Evolutionary conservation across 2,113 vertebrate genomes (phyloP).

Genomic region (Coptodon bakossiorum): DNA sequence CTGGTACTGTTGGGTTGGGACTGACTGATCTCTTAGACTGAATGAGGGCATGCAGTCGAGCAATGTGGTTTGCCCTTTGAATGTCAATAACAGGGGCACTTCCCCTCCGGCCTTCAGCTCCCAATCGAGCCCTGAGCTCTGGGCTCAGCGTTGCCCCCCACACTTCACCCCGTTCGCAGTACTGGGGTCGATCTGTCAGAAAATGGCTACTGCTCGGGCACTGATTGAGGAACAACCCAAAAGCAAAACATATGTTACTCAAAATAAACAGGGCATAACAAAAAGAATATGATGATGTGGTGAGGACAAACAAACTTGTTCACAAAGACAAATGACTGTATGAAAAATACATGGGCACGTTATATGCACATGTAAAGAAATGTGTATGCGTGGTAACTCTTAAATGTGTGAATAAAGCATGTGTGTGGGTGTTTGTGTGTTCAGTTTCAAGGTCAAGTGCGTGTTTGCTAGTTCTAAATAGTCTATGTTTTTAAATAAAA

Average conservation of each 20-base stretch:
- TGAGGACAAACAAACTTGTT: background rate
- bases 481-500: background rate
- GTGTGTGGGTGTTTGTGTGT: background rate
- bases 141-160: conserved; percentile 19
- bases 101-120: conserved; percentile 49
- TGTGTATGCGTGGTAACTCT: background rate
- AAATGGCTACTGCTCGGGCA: conserved; percentile 11
- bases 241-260: conserved; percentile 54
- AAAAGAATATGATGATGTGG: background rate
- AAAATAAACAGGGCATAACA: background rate
- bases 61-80: conserved; percentile 24
- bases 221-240: conserved; percentile 49
- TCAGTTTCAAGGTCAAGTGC: background rate
- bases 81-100: conserved; percentile 67
- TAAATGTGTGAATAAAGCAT: background rate
- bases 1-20: conserved; percentile 1
- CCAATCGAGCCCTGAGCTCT: conserved; percentile 22
- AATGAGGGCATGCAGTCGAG: conserved; percentile 29
- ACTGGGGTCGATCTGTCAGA: conserved; percentile 40
- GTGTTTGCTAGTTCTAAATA: background rate
- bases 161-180: conserved; percentile 39
- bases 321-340: background rate
- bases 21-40: conserved; percentile 26
- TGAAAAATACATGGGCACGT: background rate
- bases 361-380: background rate